Evolutionary conservation across 1,140 invertebrate genomes (phyloP).

Genomic region (Berghia stephanieae): DNA sequence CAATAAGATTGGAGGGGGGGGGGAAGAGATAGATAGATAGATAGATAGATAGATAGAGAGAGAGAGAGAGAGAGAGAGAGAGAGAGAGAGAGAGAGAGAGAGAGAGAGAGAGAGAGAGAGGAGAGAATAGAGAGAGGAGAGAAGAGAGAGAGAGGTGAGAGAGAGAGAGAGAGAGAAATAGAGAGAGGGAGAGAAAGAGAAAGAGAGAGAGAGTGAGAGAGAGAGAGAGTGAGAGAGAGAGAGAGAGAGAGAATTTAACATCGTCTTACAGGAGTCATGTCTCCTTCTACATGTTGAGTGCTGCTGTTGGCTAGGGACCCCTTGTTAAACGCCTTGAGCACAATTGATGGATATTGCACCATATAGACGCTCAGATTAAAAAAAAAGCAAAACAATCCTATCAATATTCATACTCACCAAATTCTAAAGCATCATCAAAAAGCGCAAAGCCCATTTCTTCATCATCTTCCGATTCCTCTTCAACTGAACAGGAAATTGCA

Average conservation of each 20-base stretch:
- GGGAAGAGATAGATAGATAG: too few relatives aligned
- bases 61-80: neutral
- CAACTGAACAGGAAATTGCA: too few relatives aligned
- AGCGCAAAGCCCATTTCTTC: constrained; percentile 16
- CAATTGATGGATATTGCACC: neutral
- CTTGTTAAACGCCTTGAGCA: neutral
- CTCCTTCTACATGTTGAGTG: neutral
- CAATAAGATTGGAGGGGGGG: neutral
- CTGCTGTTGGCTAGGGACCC: neutral
- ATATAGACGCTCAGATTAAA: neutral
- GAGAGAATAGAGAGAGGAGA: too few relatives aligned
- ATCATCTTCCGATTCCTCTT: too few relatives aligned
- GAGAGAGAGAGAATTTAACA: neutral
- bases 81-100: too few relatives aligned
- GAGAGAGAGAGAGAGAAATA: too few relatives aligned
- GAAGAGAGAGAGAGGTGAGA: too few relatives aligned
- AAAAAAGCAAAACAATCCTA: neutral
- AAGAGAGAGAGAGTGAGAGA: constrained; percentile 8
- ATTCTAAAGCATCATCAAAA: neutral
- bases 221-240: constrained; percentile 20
- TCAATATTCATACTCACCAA: neutral
- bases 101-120: too few relatives aligned
- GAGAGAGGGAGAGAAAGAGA: neutral
- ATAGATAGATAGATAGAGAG: too few relatives aligned
- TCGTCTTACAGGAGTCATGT: neutral